These are phyloP conservation scores for Clamator glandarius DNA, from an alignment of 2,797 vertebrate genomes.

Conservation along the genomic window DNA sequence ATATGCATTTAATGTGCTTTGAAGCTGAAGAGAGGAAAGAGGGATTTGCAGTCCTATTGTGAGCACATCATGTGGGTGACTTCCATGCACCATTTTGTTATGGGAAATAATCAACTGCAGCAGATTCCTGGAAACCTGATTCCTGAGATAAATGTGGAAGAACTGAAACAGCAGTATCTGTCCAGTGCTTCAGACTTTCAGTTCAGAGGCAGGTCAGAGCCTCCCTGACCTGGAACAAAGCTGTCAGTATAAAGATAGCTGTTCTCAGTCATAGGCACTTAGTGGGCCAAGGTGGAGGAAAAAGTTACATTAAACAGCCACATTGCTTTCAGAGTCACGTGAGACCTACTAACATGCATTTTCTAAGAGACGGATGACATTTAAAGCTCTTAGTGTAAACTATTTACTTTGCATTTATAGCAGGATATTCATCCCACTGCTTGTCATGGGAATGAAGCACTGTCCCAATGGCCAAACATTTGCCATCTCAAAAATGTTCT, in stretches of 20 bases:
- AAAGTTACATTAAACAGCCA: slow-evolving; percentile 42
- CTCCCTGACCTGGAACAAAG: neutral
- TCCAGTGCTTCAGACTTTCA: neutral
- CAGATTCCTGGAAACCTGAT: slow-evolving; percentile 33
- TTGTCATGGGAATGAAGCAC: neutral
- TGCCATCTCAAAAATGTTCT: neutral
- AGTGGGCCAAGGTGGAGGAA: neutral
- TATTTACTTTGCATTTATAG: slow-evolving; percentile 22
- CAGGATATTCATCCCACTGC: neutral
- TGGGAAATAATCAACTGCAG: neutral
- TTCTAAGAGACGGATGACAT: slow-evolving; percentile 44
- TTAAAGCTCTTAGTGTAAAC: slow-evolving; percentile 19
- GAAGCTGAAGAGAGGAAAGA: neutral
- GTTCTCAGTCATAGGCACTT: neutral
- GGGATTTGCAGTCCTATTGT: neutral
- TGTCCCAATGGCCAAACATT: neutral
- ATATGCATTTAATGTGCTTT: neutral
- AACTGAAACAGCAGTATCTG: neutral
- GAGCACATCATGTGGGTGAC: neutral
- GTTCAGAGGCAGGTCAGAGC: slow-evolving; percentile 7
- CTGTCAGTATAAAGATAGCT: neutral
- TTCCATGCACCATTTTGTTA: neutral
- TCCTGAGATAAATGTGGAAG: neutral
- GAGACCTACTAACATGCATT: slow-evolving; percentile 13
- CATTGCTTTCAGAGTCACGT: slow-evolving; percentile 1